Base-by-base conservation (phyloP, 2,888 invertebrate species). In the Lottia scabra region DNA sequence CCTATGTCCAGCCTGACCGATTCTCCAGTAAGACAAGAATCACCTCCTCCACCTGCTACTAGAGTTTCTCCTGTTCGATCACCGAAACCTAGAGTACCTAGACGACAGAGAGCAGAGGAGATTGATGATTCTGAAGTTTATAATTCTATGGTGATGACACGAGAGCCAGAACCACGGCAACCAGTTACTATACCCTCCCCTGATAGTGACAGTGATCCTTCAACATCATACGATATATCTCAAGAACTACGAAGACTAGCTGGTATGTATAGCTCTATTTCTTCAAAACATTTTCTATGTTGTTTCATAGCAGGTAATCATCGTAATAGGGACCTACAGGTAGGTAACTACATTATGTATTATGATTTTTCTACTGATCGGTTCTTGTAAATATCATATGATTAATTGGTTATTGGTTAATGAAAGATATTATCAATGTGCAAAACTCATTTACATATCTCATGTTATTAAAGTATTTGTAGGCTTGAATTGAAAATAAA, bases 151-250 rank as follows among this genome's bases (percentile, higher is more conserved):
- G 30, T 62, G 26, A 67, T 43, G 19, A 64, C 70, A 26, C 75
- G 76, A 63, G 64, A 63, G 44, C 16, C 70, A 12, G 73, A 76
- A 63, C 78, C 75, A 12, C 75, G 71, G 8, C 70, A 56, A 67
- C 73, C 72, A 15, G 63, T 56, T 13, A 71, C 43, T 19, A n/a
- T 19, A 48, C 68, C 72, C 16, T 27, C 68, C 27, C 56, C 27
- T 8, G 78, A 73, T 16, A 81, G 81, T 12, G 86, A 85, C 65
- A 79, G 82, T 38, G 85, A 85, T 68, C 75, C 75, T n/a, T 84
- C 84, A 3, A 80, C 76, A 2, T 85, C 84, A 8, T 71, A 82
- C 38, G 84, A 85, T 70, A 82, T 85, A 38, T 81, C 81, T 70
- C 83, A 83, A 68, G 84, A 84, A 65, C 75, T 85, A 26, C 74